A percentile compares a stretch with the other conserved stretches of the same genome.
These are phyloP conservation scores for Perccottus glenii DNA, from an alignment of 2,113 vertebrate species.

Conservation along the genomic window DNA sequence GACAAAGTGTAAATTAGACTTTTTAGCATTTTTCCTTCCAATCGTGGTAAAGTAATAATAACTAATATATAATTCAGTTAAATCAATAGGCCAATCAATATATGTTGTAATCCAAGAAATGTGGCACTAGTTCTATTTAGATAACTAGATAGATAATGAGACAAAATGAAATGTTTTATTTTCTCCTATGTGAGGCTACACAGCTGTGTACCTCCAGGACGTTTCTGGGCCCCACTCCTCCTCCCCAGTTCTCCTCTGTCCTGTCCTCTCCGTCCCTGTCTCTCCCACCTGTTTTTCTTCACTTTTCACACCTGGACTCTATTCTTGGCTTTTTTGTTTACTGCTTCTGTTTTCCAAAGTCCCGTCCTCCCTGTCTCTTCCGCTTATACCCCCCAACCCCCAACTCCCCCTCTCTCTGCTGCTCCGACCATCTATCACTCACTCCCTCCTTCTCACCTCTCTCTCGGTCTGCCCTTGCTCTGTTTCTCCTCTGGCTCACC, in stretches of 20 bases:
- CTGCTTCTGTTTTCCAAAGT: constrained; percentile 68
- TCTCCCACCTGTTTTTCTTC: constrained; percentile 66
- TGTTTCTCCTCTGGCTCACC: constrained; percentile 79
- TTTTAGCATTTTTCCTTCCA: too few species aligned
- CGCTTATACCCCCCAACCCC: too few species aligned
- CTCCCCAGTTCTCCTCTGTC: constrained; percentile 32
- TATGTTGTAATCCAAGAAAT: too few species aligned
- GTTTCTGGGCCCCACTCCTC: constrained; percentile 17
- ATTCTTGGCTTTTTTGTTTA: constrained; percentile 76
- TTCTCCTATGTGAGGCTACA: neutral
- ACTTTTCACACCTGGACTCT: constrained; percentile 69
- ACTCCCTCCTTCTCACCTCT: constrained; percentile 72
- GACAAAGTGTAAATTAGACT: too few species aligned
- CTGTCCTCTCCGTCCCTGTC: constrained; percentile 45
- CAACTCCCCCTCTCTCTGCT: constrained; percentile 28
- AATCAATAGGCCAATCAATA: too few species aligned
- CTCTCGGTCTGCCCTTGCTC: constrained; percentile 69
- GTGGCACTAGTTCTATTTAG: too few species aligned
- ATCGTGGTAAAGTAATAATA: too few species aligned
- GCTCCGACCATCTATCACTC: constrained; percentile 72
- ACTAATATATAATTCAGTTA: too few species aligned
- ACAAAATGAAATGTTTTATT: neutral
- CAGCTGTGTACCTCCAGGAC: constrained; percentile 9
- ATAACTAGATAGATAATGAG: too few species aligned
- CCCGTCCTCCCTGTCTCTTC: constrained; percentile 36